Base-by-base conservation (phyloP, 2,888 invertebrate species). In the Malacosoma neustria region DNA sequence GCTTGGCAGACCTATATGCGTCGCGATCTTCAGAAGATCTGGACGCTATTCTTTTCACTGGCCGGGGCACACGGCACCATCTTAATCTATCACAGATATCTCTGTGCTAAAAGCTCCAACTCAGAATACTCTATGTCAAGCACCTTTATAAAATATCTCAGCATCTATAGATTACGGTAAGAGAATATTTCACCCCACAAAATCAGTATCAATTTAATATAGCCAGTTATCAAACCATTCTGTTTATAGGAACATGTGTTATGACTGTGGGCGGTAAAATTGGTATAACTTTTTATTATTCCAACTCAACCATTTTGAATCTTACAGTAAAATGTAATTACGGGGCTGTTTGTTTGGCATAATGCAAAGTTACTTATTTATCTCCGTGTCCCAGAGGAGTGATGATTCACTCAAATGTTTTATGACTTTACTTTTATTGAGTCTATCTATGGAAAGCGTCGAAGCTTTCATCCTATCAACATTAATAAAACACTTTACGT, bases 81-180 rank as follows among this genome's bases (percentile, higher is more conserved):
- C n/a, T n/a, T n/a, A n/a, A n/a, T n/a, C n/a, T n/a, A n/a, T n/a
- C n/a, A n/a, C n/a, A n/a, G n/a, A n/a, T n/a, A n/a, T n/a, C n/a
- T n/a, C n/a, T n/a, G n/a, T n/a, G n/a, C n/a, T n/a, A n/a, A n/a
- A n/a, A n/a, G n/a, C n/a, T n/a, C n/a, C n/a, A n/a, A n/a, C n/a
- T n/a, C n/a, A n/a, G n/a, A n/a, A n/a, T n/a, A n/a, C n/a, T 61
- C 64, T 58, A 64, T 54, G 61, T 55, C 61, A 64, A 64, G 46
- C 45, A 39, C 39, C 37, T 42, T 46, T 50, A 38, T 55, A 58
- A 58, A 53, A 44, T n/a, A n/a, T n/a, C n/a, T n/a, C n/a, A n/a
- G n/a, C n/a, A n/a, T n/a, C n/a, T n/a, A n/a, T n/a, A n/a, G n/a
- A n/a, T n/a, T n/a, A n/a, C n/a, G n/a, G n/a, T n/a, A n/a, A n/a